Evolutionary conservation across 1,140 invertebrate genomes (phyloP).

Genomic region (Pygmarrhopalites habei): DNA sequence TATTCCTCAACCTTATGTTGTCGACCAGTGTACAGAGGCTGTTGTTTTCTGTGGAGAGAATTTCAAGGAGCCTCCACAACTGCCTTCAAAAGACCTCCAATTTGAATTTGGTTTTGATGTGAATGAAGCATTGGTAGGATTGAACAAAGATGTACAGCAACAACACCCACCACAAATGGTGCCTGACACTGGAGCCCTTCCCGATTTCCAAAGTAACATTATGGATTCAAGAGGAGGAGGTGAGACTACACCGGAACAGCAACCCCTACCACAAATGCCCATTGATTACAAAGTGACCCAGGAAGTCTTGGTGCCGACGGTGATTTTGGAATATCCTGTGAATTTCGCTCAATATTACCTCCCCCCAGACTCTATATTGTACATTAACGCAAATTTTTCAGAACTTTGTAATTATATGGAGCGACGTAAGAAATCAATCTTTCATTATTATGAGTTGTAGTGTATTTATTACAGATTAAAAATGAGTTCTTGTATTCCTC

Average conservation of each 20-base stretch:
- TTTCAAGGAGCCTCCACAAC: conserved; percentile 16
- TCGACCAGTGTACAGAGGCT: conserved; percentile 8
- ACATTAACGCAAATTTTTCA: no score
- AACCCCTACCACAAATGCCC: neutral
- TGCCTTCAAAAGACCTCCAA: conserved; percentile 4
- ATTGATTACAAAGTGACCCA: neutral
- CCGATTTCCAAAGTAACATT: neutral
- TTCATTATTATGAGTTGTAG: no score
- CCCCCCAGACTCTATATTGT: no score
- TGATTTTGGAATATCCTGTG: neutral
- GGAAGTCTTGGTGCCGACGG: neutral
- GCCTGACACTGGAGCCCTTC: neutral
- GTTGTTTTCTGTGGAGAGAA: conserved; percentile 30
- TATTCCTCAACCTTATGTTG: neutral
- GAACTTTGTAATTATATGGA: no score
- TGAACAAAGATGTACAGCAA: conserved; percentile 1
- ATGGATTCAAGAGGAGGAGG: neutral
- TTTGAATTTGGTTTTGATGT: conserved; percentile 28
- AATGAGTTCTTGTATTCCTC: no score
- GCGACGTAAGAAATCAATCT: no score
- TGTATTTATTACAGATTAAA: no score
- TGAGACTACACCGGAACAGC: neutral
- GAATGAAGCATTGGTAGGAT: neutral
- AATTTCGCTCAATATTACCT: no score
- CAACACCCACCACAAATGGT: no score